Evolutionary conservation across 2,797 vertebrate species (phyloP).

Genomic region (Chaetophractus vellerosus): DNA sequence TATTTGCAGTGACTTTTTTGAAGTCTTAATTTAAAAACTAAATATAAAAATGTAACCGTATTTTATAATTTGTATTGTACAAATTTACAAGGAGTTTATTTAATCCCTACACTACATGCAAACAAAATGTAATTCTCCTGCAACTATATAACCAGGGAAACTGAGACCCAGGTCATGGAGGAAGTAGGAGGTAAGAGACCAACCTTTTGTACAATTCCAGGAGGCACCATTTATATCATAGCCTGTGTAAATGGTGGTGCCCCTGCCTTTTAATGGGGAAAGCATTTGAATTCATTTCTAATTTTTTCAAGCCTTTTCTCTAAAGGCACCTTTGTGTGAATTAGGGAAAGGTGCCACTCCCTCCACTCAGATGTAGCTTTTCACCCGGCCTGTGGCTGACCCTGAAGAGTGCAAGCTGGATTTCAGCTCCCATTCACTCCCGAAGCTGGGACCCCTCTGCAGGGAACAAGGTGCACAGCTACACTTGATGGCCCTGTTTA

Average conservation of each 20-base stretch:
- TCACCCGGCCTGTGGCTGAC: neutral
- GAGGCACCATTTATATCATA: neutral
- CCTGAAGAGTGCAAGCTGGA: neutral
- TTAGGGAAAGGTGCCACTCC: neutral
- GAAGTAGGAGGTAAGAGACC: neutral
- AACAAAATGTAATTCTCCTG: neutral
- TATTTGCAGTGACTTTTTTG: neutral
- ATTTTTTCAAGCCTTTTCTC: neutral
- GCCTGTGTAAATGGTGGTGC: neutral
- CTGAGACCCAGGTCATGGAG: neutral
- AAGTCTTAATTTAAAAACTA: conserved; percentile 48
- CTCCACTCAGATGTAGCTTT: neutral
- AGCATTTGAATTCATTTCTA: neutral
- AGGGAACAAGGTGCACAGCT: neutral
- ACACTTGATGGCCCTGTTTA: fast-evolving
- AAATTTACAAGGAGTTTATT: conserved; percentile 4
- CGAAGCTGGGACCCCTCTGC: no score
- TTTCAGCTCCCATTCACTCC: neutral
- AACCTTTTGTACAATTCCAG: fast-evolving
- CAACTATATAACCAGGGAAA: neutral
- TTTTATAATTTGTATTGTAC: neutral
- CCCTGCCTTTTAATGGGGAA: neutral
- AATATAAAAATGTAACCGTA: neutral
- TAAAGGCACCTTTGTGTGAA: neutral
- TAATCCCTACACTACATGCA: neutral